Base-by-base conservation (phyloP, 1,140 invertebrate genomes). In the Drosophila ambigua region DNA sequence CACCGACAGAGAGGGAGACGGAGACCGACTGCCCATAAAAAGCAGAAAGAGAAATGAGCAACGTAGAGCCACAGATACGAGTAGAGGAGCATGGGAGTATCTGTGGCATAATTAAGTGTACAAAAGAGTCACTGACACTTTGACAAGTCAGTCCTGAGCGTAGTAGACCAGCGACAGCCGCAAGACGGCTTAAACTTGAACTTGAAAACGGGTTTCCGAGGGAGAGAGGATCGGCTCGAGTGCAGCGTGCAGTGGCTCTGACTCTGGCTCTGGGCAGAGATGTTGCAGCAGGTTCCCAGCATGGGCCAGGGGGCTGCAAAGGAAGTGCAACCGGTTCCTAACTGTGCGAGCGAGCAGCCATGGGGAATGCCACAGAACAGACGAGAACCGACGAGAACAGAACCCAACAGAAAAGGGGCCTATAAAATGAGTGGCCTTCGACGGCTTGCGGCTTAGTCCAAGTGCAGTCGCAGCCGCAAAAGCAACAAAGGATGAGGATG, bases 71-170 rank as follows among this genome's bases (percentile, higher is more conserved):
- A 31, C 8, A 31, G 28, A 31, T 28, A 59, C 24, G 23, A 2
- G n/a, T n/a, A n/a, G n/a, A n/a, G n/a, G n/a, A n/a, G 20, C 2
- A 60, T 35, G n/a, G 15, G 69, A 15, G 28, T 31, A 31, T 31
- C 7, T 9, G 8, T 9, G 4, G 31, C 26, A 45, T 50, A 67
- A 58, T 65, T 66, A 58, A 61, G 61, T 72, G 68, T 51, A 88
- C 65, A 87, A 88, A 82, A 88, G 67, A 88, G 83, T 88, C 83
- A 88, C 69, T 88, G 83, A 88, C 83, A 62, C 83, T 79, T 87
- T 62, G 79, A 88, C 59, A 75, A 79, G 63, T 44, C 48, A 31
- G 46, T 20, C 48, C 60, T 11, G 2, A 24, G 2, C 4, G 23
- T 24, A 4, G 31, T 31, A 28, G 11, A 51, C 35, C 0, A 31